Evolutionary conservation across 2,113 vertebrate species (phyloP).

Genomic region (Trogon surrucura): DNA sequence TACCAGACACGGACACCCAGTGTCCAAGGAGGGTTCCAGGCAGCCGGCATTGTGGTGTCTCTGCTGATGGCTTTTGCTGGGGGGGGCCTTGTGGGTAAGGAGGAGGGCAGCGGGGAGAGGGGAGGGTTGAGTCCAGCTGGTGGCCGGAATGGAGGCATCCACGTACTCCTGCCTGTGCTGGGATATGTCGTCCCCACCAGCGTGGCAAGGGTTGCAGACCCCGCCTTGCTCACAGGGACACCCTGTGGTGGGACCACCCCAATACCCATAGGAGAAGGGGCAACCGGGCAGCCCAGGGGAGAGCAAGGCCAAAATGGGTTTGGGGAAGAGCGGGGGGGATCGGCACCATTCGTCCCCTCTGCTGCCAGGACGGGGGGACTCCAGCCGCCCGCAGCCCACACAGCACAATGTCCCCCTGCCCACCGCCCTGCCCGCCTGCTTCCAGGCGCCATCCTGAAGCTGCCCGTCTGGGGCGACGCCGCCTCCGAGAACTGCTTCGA

Average conservation of each 20-base stretch:
- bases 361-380: background rate
- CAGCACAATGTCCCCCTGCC: background rate
- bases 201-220: background rate
- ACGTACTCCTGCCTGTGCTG: fast-evolving
- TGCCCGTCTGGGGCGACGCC: constrained; percentile 90
- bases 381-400: background rate
- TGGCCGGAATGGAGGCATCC: background rate
- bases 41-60: constrained; percentile 85
- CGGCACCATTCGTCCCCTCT: background rate
- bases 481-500: constrained; percentile 92
- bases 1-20: constrained; percentile 44
- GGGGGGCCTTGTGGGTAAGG: constrained; percentile 88
- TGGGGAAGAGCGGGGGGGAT: background rate
- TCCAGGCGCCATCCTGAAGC: constrained; percentile 87
- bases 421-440: background rate
- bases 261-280: background rate
- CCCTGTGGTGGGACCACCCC: too few relatives aligned
- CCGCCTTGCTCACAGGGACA: background rate
- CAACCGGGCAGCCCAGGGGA: background rate
- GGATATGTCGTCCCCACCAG: fast-evolving
- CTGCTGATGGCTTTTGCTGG: constrained; percentile 88
- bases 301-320: background rate
- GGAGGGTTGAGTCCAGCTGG: background rate
- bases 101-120: background rate
- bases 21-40: constrained; percentile 88